Percentiles rank a stretch among this genome's conserved stretches.
Conservation (phyloP, 2,113 vertebrate genomes). For the Hippopotamus amphibius region DNA sequence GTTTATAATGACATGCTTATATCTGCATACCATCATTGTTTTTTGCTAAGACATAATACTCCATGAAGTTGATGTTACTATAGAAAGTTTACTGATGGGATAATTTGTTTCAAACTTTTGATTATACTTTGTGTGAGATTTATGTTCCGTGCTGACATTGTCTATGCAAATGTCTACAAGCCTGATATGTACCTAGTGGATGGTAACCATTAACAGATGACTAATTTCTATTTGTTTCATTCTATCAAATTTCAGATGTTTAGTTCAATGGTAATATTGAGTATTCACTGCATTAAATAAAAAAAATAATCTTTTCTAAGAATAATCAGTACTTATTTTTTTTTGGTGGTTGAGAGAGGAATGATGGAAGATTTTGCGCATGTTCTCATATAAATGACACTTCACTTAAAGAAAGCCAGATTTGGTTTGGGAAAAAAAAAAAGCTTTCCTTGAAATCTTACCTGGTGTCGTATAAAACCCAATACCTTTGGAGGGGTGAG, state of each 20-base stretch:
- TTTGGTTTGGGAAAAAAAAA: neutral
- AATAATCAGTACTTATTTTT: constrained; percentile 26
- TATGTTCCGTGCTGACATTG: constrained; percentile 70
- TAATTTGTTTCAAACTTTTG: constrained; percentile 68
- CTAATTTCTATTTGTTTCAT: constrained; percentile 63
- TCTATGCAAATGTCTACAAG: constrained; percentile 64
- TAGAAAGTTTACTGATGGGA: constrained; percentile 63
- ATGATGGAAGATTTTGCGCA: neutral
- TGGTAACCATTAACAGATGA: constrained; percentile 74
- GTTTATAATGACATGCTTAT: constrained; percentile 64
- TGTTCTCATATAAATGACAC: neutral
- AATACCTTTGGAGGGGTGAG: neutral
- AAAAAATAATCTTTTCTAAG: constrained; percentile 64
- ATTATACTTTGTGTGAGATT: constrained; percentile 59
- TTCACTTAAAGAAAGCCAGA: neutral
- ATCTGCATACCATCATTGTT: constrained; percentile 57
- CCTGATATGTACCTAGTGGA: constrained; percentile 63
- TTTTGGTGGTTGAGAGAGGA: neutral
- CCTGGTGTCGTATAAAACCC: neutral
- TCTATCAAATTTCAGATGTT: constrained; percentile 75
- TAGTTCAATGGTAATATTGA: constrained; percentile 71
- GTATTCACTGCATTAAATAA: constrained; percentile 77
- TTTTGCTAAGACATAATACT: constrained; percentile 64
- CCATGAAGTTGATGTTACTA: constrained; percentile 53
- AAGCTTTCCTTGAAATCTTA: neutral